Evolutionary conservation across 2,888 invertebrate genomes (phyloP).

Genomic region (Reticulitermes lucifugus): DNA sequence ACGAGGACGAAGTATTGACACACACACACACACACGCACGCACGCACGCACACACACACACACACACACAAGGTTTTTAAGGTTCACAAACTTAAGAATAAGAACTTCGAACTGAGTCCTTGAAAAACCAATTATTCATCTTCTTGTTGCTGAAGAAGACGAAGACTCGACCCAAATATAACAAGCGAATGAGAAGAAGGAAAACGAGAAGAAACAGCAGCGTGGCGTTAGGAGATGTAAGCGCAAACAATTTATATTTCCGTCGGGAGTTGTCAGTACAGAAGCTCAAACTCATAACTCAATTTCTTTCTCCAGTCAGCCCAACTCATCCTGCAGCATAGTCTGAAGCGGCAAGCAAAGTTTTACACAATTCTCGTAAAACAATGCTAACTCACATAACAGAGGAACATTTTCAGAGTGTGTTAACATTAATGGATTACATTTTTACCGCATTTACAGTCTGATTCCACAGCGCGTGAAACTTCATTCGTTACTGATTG

Average conservation of each 20-base stretch:
- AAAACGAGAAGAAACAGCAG: background rate
- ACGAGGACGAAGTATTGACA: background rate
- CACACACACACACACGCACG: background rate
- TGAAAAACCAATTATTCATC: constrained; percentile 38
- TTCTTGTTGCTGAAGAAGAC: constrained; percentile 20
- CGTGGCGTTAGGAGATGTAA: background rate
- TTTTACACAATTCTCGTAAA: constrained; percentile 4
- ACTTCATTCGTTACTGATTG: background rate
- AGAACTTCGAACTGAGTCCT: constrained; percentile 11
- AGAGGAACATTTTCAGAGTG: background rate
- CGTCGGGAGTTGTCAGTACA: constrained; percentile 40
- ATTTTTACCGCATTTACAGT: background rate
- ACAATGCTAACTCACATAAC: constrained; percentile 11
- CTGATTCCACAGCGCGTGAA: background rate
- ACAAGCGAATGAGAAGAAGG: background rate
- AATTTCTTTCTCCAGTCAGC: constrained; percentile 60
- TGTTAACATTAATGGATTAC: constrained; percentile 17
- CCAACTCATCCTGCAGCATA: background rate
- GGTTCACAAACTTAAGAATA: background rate
- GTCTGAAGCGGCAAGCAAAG: constrained; percentile 13
- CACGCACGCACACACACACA: background rate
- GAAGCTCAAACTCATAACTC: constrained; percentile 64
- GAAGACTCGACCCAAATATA: constrained; percentile 6
- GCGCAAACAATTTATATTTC: constrained; percentile 42
- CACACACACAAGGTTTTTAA: background rate